Evolutionary conservation across 2,113 vertebrate genomes (phyloP), one percentile per base, ranked within the genome.

Genomic region (Pluvialis apricaria): DNA sequence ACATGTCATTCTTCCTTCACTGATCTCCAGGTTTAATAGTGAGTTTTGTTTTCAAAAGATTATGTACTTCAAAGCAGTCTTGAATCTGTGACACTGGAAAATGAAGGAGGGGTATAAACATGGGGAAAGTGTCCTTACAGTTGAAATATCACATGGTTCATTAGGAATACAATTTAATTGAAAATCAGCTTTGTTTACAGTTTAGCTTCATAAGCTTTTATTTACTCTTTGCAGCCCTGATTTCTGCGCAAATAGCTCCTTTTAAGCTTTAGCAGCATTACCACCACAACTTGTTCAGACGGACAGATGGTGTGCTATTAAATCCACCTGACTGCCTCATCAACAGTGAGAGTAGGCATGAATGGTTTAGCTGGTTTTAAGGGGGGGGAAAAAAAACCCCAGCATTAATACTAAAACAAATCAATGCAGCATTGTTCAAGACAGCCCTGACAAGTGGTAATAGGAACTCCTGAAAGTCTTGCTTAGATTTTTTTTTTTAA

Each of bases 271-370:
- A 94, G 64, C 44, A 95, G 68, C 25, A 47, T 69, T 86, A 61
- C 29, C 11, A 36, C 52, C 24, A 20, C 22, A 79, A 81, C 65
- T 90, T 92, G n/a, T 78, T 93, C 47, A 86, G 66, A 17, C 16
- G 58, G 83, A 76, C 93, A 96, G 93, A 96, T 95, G 94, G 91
- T 77, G 52, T 54, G 40, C 73, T 66, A 6, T 79, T 88, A 87
- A 96, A 92, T 95, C 84, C 55, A 79, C 91, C 89, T 91, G 83
- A 55, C 64, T 94, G 32, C 70, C 40, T 96, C 54, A 77, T 91
- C 83, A 70, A 7, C 40, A 70, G 76, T n/a, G 47, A 83, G 55
- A 47, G 68, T 3, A 24, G 44, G 15, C 61, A 80, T 49, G 31
- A 80, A 69, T 72, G 49, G 10, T 84, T 92, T 78, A 78, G 34